Conservation (phyloP, 37 sponge, comb jelly and placozoan species). For the Chondrosia reniformis region DNA sequence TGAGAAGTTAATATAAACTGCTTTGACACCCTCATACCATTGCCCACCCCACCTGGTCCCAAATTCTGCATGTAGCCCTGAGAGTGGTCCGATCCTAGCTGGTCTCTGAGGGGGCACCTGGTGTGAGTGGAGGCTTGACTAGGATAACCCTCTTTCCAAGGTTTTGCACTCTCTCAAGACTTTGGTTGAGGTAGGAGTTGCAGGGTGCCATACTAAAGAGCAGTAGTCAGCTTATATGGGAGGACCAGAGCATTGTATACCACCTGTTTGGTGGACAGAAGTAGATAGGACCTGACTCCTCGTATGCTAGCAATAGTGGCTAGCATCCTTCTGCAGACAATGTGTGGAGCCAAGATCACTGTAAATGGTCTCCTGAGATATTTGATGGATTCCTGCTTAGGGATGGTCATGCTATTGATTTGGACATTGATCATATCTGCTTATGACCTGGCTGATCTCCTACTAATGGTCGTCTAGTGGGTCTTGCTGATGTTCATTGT, state of each 20-base stretch:
- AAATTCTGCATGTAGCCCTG: too few species aligned
- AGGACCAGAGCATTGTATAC: conserved; percentile 5
- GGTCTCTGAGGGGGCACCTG: not conserved
- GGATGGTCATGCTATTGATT: not conserved
- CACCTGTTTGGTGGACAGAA: not conserved
- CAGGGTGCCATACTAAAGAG: conserved; percentile 9
- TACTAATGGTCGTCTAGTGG: not conserved
- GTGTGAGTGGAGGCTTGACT: not conserved
- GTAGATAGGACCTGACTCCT: not conserved
- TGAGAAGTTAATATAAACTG: too few species aligned
- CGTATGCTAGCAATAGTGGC: not conserved
- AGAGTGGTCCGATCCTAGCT: not conserved
- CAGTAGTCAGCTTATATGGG: not conserved
- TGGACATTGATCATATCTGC: not conserved
- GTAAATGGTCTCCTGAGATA: not conserved
- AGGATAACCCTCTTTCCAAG: conserved; percentile 1
- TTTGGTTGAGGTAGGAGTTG: not conserved
- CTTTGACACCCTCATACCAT: too few species aligned
- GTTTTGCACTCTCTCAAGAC: not conserved
- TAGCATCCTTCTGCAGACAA: not conserved
- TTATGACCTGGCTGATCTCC: not conserved
- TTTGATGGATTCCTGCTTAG: conserved; percentile 3
- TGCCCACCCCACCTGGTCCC: too few species aligned
- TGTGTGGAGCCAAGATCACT: too few species aligned
- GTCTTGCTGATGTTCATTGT: conserved; percentile 12